These are phyloP conservation scores for Anolis carolinensis DNA, from an alignment of 2,113 vertebrate genomes.

Conservation along the genomic window DNA sequence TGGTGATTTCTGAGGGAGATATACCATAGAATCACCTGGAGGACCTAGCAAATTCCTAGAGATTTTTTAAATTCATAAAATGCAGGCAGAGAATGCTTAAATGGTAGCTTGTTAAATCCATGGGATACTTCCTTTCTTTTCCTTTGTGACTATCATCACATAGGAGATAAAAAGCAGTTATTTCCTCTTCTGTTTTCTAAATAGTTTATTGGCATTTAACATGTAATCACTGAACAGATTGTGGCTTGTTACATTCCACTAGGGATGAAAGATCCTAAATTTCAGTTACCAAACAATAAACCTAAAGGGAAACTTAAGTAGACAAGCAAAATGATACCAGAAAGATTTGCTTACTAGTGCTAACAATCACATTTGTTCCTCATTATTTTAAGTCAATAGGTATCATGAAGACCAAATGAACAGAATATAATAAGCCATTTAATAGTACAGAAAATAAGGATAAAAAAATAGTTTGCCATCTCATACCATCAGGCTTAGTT, in stretches of 20 bases:
- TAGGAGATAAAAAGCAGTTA: conserved; percentile 83
- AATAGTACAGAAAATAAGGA: background rate
- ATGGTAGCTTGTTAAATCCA: conserved; percentile 82
- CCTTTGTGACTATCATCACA: conserved; percentile 76
- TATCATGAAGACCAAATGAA: background rate
- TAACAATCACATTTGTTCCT: background rate
- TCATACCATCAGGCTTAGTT: too few species aligned
- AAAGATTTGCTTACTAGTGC: conserved; percentile 79
- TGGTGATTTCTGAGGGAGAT: background rate
- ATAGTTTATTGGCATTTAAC: conserved; percentile 81
- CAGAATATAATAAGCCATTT: background rate
- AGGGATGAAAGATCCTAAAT: conserved; percentile 73
- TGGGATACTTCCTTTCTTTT: conserved; percentile 78
- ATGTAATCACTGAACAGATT: conserved; percentile 79
- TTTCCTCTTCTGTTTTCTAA: conserved; percentile 77
- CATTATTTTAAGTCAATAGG: background rate
- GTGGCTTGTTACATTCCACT: conserved; percentile 76
- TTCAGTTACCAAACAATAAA: conserved; percentile 63
- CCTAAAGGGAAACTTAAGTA: conserved; percentile 66
- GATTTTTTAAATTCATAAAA: conserved; percentile 71
- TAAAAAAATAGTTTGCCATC: background rate
- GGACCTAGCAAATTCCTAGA: background rate
- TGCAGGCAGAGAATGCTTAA: conserved; percentile 81
- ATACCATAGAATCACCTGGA: too few species aligned
- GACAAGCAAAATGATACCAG: conserved; percentile 71